These are phyloP conservation scores for Hyphantria cunea DNA, from an alignment of 1,140 invertebrate species.

Conservation along the genomic window DNA sequence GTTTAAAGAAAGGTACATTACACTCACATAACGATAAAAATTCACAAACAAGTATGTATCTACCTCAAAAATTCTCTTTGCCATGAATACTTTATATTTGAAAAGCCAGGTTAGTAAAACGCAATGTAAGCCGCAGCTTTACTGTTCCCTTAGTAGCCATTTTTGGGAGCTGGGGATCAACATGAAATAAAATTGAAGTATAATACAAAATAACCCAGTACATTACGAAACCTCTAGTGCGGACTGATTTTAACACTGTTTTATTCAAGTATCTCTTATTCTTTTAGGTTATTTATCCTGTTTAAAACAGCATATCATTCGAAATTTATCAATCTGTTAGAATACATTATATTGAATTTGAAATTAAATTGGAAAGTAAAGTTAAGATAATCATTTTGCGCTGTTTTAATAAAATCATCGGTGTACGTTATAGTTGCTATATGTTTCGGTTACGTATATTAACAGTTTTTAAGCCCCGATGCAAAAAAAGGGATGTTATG, in stretches of 20 bases:
- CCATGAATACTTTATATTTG: slow-evolving; percentile 67
- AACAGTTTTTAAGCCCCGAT: too few species aligned
- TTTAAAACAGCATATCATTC: not conserved
- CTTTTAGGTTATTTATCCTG: too few species aligned
- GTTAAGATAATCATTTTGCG: too few species aligned
- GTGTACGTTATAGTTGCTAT: too few species aligned
- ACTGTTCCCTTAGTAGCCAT: slow-evolving; percentile 63
- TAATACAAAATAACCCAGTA: slow-evolving; percentile 44
- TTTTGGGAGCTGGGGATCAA: slow-evolving; percentile 56
- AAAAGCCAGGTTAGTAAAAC: slow-evolving; percentile 54
- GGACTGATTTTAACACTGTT: too few species aligned
- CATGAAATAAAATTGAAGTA: slow-evolving; percentile 72
- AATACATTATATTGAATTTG: too few species aligned
- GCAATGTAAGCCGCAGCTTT: slow-evolving; percentile 53
- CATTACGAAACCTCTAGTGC: slow-evolving; percentile 6
- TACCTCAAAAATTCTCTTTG: slow-evolving; percentile 55
- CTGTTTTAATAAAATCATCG: too few species aligned
- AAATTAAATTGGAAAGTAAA: too few species aligned
- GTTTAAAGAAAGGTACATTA: slow-evolving; percentile 14
- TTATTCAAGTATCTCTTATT: too few species aligned
- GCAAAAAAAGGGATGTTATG: too few species aligned
- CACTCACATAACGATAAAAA: slow-evolving; percentile 36
- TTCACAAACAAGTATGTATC: slow-evolving; percentile 48
- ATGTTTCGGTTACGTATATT: too few species aligned
- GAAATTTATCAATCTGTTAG: too few species aligned